Evolutionary conservation across 2,888 invertebrate genomes (phyloP).

Genomic region (Dicyrtomina minuta): DNA sequence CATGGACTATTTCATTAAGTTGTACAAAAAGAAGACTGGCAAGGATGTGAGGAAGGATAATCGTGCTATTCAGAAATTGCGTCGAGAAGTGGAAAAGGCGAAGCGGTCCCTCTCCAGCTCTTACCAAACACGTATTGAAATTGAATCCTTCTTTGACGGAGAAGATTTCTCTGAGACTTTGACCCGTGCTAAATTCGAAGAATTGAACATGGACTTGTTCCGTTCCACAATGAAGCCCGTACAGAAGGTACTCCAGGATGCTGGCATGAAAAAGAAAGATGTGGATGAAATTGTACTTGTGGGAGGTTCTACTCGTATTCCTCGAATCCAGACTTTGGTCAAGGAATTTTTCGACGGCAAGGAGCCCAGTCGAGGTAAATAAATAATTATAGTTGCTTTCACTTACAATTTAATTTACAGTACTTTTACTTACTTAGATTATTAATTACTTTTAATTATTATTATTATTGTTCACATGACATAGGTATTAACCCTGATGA

Average conservation of each 20-base stretch:
- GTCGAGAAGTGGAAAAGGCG: slow-evolving; percentile 96
- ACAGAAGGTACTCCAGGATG: slow-evolving; percentile 93
- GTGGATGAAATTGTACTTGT: too few relatives aligned
- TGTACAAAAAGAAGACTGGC: slow-evolving; percentile 96
- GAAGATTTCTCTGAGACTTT: too few relatives aligned
- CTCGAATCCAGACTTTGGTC: slow-evolving; percentile 85
- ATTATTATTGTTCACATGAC: too few relatives aligned
- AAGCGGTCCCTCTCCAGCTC: slow-evolving; percentile 91
- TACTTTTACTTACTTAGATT: too few relatives aligned
- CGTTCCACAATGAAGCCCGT: slow-evolving; percentile 94
- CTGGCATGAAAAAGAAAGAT: slow-evolving; percentile 99
- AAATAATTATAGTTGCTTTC: too few relatives aligned
- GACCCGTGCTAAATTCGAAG: too few relatives aligned
- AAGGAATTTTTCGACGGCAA: too few relatives aligned
- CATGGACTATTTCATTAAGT: slow-evolving; percentile 98
- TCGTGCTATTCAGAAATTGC: slow-evolving; percentile 93
- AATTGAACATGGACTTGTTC: too few relatives aligned
- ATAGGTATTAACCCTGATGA: too few relatives aligned
- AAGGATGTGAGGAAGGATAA: slow-evolving; percentile 86
- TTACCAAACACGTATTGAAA: slow-evolving; percentile 96
- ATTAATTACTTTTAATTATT: too few relatives aligned
- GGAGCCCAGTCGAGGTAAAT: slow-evolving; percentile 94
- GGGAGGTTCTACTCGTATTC: slow-evolving; percentile 98
- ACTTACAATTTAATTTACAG: too few relatives aligned
- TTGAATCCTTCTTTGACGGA: too few relatives aligned